Conservation (phyloP, 2,888 invertebrate genomes). For the Agrotis exclamationis region DNA sequence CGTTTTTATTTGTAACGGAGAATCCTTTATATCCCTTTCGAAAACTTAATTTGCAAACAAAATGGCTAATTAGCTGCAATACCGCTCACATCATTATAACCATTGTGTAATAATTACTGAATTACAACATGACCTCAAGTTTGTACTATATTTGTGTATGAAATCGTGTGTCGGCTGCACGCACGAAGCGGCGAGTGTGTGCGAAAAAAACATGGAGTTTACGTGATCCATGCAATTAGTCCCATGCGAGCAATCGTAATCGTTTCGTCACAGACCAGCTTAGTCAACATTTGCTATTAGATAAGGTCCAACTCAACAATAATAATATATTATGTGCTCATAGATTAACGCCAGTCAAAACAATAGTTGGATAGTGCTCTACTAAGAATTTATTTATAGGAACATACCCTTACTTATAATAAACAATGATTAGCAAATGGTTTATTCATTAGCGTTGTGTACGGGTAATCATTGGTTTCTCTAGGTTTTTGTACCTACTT, state of each 20-base stretch:
- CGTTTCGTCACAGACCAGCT: slow-evolving; percentile 82
- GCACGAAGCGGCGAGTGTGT: slow-evolving; percentile 59
- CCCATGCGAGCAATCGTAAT: slow-evolving; percentile 77
- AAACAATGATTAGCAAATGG: background rate
- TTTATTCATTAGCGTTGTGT: background rate
- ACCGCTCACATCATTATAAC: slow-evolving; percentile 65
- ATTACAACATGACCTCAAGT: slow-evolving; percentile 71
- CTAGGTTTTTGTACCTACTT: background rate
- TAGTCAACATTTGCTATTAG: slow-evolving; percentile 78
- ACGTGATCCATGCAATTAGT: slow-evolving; percentile 80
- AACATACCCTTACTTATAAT: background rate
- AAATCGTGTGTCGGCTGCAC: slow-evolving; percentile 73
- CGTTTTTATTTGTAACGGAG: slow-evolving; percentile 32
- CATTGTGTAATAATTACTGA: slow-evolving; percentile 77
- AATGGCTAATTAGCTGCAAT: slow-evolving; percentile 49
- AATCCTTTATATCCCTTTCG: slow-evolving; percentile 9
- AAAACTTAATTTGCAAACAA: slow-evolving; percentile 20
- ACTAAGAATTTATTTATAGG: slow-evolving; percentile 7
- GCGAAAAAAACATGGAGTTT: slow-evolving; percentile 70
- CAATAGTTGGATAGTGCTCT: slow-evolving; percentile 18
- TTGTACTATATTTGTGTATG: slow-evolving; percentile 74
- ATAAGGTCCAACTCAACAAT: slow-evolving; percentile 62
- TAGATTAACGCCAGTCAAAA: slow-evolving; percentile 40
- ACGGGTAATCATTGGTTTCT: background rate
- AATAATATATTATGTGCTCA: slow-evolving; percentile 38